Conservation (phyloP, 1,140 invertebrate genomes). For the Drosophila littoralis region DNA sequence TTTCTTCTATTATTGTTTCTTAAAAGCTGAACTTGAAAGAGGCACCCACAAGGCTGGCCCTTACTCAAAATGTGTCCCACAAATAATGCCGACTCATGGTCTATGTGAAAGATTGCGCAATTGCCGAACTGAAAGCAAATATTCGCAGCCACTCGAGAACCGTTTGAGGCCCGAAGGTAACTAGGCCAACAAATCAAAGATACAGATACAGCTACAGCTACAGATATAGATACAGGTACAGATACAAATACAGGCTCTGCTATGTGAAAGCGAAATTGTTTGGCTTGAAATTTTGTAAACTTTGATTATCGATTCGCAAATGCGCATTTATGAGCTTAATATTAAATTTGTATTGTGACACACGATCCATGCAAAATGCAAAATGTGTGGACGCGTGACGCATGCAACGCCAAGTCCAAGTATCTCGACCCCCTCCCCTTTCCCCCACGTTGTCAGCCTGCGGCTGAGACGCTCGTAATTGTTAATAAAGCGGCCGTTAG, state of each 20-base stretch:
- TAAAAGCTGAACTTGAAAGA: constrained; percentile 69
- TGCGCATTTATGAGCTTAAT: constrained; percentile 37
- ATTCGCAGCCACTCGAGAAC: constrained; percentile 72
- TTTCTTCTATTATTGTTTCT: constrained; percentile 4
- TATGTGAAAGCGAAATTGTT: constrained; percentile 74
- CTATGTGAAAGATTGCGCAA: constrained; percentile 65
- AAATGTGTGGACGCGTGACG: constrained; percentile 60
- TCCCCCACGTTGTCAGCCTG: constrained; percentile 38
- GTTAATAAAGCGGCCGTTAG: constrained; percentile 81
- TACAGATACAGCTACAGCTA: constrained; percentile 40
- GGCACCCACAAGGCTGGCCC: constrained; percentile 24
- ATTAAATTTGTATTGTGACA: constrained; percentile 46
- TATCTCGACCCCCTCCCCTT: neutral
- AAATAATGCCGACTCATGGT: constrained; percentile 64
- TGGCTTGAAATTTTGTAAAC: constrained; percentile 50
- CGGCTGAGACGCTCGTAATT: constrained; percentile 61
- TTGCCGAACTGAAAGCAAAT: constrained; percentile 55
- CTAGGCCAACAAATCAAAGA: constrained; percentile 61
- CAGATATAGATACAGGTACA: constrained; percentile 31
- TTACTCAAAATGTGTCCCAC: constrained; percentile 32
- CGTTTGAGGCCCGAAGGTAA: constrained; percentile 54
- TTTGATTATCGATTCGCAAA: constrained; percentile 41
- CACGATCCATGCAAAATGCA: constrained; percentile 38
- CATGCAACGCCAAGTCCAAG: constrained; percentile 54
- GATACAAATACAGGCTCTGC: constrained; percentile 16